phyloP scores from a whole-genome alignment of 2,113 vertebrate species.

The Paratilapia polleni region DNA sequence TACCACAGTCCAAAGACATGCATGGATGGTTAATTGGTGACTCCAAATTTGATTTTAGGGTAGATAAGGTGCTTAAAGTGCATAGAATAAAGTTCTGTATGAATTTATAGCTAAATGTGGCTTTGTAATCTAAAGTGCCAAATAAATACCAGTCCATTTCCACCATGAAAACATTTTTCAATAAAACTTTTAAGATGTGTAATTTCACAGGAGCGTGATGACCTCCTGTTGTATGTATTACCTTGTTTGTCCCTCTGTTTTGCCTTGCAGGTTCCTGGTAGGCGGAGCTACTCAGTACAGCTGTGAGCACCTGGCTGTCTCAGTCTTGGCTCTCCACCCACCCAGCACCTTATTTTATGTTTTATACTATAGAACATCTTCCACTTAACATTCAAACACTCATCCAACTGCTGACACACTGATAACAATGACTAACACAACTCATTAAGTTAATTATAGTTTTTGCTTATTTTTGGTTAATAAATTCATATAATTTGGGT shows the following conservation, averaged over 20 bases:
- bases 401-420: background rate
- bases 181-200: background rate
- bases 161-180: background rate
- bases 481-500: background rate
- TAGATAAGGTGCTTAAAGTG: too few relatives aligned
- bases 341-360: background rate
- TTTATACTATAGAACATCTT: background rate
- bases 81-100: too few relatives aligned
- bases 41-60: too few relatives aligned
- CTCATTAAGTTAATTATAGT: background rate
- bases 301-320: background rate
- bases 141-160: background rate
- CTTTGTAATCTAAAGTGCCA: background rate
- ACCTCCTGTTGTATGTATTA: background rate
- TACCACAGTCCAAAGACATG: too few relatives aligned
- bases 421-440: background rate
- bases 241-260: background rate
- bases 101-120: too few relatives aligned
- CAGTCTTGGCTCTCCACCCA: background rate
- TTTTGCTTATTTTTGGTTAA: background rate
- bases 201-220: background rate
- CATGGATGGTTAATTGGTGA: too few relatives aligned
- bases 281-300: background rate
- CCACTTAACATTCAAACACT: background rate
- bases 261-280: constrained; percentile 2